Evolutionary conservation across 2,797 vertebrate genomes (phyloP).

Genomic region (Otolemur crassicaudatus): DNA sequence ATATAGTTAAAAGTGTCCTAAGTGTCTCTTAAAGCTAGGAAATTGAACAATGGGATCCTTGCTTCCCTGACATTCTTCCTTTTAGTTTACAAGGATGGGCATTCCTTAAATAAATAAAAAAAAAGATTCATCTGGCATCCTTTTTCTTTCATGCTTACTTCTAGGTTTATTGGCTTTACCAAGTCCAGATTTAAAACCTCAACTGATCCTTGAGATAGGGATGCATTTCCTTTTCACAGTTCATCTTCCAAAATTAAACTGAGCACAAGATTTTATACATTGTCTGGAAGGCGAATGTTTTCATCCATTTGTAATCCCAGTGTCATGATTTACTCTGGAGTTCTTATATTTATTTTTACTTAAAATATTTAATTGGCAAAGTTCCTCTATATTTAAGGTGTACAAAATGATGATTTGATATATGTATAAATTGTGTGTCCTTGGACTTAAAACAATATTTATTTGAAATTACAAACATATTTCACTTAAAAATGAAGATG

Average conservation of each 20-base stretch:
- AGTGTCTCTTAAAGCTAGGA: slow-evolving; percentile 29
- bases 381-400: too few relatives aligned
- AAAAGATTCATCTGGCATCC: background rate
- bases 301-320: background rate
- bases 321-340: background rate
- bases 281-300: background rate
- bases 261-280: background rate
- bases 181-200: background rate
- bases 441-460: slow-evolving; percentile 21
- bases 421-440: background rate
- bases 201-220: slow-evolving; percentile 3
- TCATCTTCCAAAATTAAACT: background rate
- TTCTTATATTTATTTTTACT: background rate
- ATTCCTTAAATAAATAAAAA: background rate
- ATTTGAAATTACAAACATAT: background rate
- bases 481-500: too few relatives aligned
- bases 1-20: background rate
- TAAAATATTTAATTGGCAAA: background rate
- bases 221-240: background rate
- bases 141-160: background rate
- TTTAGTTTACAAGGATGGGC: background rate
- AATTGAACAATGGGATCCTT: background rate
- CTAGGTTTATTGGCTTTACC: slow-evolving; percentile 21
- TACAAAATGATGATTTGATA: background rate
- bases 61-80: background rate